A percentile compares a stretch with the other conserved stretches of the same genome.
Evolutionary conservation across 2,888 invertebrate genomes (phyloP).

Genomic region (Gryllus longicercus): DNA sequence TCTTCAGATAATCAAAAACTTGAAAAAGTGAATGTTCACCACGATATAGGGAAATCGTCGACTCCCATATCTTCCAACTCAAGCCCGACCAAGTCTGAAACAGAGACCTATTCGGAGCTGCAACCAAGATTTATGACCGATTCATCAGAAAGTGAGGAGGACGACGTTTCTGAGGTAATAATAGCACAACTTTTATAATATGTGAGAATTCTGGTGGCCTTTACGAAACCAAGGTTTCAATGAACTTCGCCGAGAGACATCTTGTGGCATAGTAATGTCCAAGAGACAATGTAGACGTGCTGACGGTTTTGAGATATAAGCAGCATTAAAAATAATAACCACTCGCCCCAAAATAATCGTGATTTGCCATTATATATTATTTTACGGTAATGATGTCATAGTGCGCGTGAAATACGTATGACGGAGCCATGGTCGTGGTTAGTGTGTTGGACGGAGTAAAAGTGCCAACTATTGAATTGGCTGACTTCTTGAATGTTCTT

Average conservation of each 20-base stretch:
- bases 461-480: background rate
- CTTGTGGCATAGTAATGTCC: conserved; percentile 50
- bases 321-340: background rate
- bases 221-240: conserved; percentile 43
- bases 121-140: conserved; percentile 88
- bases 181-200: conserved; percentile 37
- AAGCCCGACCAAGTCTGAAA: conserved; percentile 79
- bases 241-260: conserved; percentile 65
- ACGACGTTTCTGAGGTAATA: conserved; percentile 91
- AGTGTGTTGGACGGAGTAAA: background rate
- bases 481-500: background rate
- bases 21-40: conserved; percentile 67
- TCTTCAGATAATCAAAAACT: conserved; percentile 76
- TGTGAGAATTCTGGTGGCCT: conserved; percentile 39
- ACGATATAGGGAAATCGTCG: conserved; percentile 58
- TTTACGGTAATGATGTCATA: background rate
- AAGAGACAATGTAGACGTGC: conserved; percentile 34
- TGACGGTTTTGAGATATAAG: background rate
- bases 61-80: conserved; percentile 82
- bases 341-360: background rate
- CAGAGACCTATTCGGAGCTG: conserved; percentile 80
- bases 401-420: background rate
- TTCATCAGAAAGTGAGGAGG: conserved; percentile 93
- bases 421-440: background rate
- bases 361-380: background rate